Base-by-base conservation (phyloP, 2,888 invertebrate species). In the Zelleria hepariella region DNA sequence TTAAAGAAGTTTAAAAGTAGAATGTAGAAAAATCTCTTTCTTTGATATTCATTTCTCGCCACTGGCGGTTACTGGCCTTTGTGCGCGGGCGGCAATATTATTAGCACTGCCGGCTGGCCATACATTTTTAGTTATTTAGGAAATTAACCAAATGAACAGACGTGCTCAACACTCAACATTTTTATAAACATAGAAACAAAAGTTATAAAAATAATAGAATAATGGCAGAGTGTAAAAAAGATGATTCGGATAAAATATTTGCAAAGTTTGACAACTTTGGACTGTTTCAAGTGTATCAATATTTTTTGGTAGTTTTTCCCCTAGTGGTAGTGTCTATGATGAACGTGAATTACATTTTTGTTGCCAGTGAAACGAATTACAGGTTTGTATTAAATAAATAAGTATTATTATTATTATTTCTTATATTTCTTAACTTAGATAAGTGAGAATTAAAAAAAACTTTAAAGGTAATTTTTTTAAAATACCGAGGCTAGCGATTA, bases 311-410 rank as follows among this genome's bases (percentile, higher is more conserved):
- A 67, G 78, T 80, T 68, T 66, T 82, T 26, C 72, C 81, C 1
- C 57, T 83, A 6, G 64, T 78, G 60, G 72, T 78, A 68, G 75
- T 81, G 27, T 75, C 82, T 2, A 84, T 84, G 82, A 74, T 78
- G 52, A 77, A 82, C 62, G 77, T 82, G n/a, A 84, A 84, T 64
- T 84, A 80, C 67, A 74, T 83, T 58, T 83, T 84, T 67, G 80
- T 82, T 52, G 80, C 84, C 25, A 80, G 81, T 69, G 73, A 80
- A 65, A 69, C 76, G 27, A 69, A 75, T 56, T 77, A 80, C 66
- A 79, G 84, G 82, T 81, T 70, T 71, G 65, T 25, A 15, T 27
- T 26, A 21, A 26, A 57, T 57, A 18, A 49, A n/a, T n/a, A n/a
- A n/a, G n/a, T n/a, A n/a, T n/a, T n/a, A n/a, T n/a, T n/a, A n/a